phyloP scores from a whole-genome alignment of 2,797 vertebrate species.

The Loriculus beryllinus region DNA sequence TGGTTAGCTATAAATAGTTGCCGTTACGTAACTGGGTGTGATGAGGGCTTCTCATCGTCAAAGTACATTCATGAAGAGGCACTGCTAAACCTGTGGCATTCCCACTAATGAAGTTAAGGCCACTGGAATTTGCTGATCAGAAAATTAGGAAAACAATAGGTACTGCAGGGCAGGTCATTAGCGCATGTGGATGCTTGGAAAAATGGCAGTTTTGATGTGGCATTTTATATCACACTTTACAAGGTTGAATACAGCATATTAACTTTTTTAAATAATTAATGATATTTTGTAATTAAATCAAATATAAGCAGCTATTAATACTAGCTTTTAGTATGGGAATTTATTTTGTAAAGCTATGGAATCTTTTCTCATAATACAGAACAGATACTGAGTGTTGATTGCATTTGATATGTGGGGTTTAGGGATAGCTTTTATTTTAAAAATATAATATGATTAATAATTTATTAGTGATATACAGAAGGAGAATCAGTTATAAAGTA shows the following conservation, averaged over 20 bases:
- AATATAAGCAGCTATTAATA: neutral
- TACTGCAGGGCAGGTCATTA: neutral
- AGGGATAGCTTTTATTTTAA: neutral
- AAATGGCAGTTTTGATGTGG: neutral
- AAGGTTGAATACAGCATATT: neutral
- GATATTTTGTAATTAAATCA: neutral
- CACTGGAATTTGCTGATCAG: neutral
- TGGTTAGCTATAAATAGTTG: slow-evolving; percentile 55
- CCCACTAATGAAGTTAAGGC: neutral
- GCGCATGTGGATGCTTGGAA: neutral
- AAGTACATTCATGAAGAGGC: neutral
- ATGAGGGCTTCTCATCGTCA: neutral
- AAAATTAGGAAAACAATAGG: neutral
- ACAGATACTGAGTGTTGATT: neutral
- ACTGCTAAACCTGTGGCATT: neutral
- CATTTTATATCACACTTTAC: neutral
- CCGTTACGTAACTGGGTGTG: neutral
- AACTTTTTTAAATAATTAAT: neutral
- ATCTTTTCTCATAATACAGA: neutral
- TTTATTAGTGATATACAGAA: neutral
- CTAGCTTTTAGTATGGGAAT: neutral
- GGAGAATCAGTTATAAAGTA: neutral
- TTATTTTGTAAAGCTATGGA: neutral
- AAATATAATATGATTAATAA: neutral
- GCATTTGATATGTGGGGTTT: neutral